phyloP scores from a whole-genome alignment of 2,888 invertebrate species.

The Villa cingulata region DNA sequence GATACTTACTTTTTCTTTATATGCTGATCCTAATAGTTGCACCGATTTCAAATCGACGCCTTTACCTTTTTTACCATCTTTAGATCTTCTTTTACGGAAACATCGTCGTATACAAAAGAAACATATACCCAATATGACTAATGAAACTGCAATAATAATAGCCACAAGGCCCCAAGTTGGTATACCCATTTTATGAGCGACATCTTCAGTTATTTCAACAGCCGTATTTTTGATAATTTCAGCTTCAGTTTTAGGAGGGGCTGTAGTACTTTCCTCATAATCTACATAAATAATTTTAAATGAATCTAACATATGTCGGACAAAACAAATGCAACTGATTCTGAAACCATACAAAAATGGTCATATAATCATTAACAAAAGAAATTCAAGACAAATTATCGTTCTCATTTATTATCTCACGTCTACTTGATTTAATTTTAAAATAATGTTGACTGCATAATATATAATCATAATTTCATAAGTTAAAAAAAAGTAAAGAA shows the following conservation, averaged over 20 bases:
- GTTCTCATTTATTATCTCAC: no score
- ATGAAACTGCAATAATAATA: slow-evolving; percentile 66
- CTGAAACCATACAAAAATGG: not conserved
- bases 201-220: slow-evolving; percentile 43
- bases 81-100: slow-evolving; percentile 81
- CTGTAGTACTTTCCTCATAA: slow-evolving; percentile 3
- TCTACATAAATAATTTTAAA: not conserved
- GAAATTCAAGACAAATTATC: no score
- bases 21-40: slow-evolving; percentile 87
- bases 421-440: not conserved
- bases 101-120: slow-evolving; percentile 88
- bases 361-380: no score
- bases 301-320: no score
- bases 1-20: slow-evolving; percentile 89
- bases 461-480: no score
- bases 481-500: no score
- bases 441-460: not conserved
- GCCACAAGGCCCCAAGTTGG: slow-evolving; percentile 76
- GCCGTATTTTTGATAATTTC: slow-evolving; percentile 37
- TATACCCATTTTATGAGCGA: slow-evolving; percentile 60
- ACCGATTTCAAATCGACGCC: slow-evolving; percentile 95
- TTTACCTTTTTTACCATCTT: slow-evolving; percentile 90
- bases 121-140: slow-evolving; percentile 71
- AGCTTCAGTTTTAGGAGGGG: slow-evolving; percentile 19
- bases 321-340: no score